These are phyloP conservation scores for Festucalex cinctus DNA, from an alignment of 2,113 vertebrate genomes.

Conservation along the genomic window DNA sequence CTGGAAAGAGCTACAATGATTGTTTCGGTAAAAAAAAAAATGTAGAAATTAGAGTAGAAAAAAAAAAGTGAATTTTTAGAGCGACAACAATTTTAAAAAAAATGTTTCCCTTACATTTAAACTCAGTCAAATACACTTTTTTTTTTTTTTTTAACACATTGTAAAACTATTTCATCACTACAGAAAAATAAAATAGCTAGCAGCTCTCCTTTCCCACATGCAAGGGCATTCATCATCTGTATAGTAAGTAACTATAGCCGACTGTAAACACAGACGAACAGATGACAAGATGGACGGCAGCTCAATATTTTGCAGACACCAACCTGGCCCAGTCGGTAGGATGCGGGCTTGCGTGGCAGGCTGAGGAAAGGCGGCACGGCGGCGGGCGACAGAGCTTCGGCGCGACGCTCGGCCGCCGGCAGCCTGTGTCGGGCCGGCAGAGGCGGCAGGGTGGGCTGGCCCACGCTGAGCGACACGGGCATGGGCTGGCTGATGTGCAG, in stretches of 20 bases:
- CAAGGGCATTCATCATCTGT: too few species aligned
- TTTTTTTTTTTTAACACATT: too few species aligned
- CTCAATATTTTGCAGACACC: conserved; percentile 14
- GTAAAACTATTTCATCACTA: too few species aligned
- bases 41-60: too few species aligned
- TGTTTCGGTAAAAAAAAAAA: too few species aligned
- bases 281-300: background rate
- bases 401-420: conserved; percentile 30
- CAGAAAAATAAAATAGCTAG: too few species aligned
- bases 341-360: conserved; percentile 58
- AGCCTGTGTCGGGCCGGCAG: conserved; percentile 45
- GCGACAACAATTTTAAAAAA: too few species aligned
- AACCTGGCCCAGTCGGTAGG: conserved; percentile 63
- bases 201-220: too few species aligned
- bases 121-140: too few species aligned
- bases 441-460: conserved; percentile 54
- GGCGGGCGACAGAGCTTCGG: conserved; percentile 30
- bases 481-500: conserved; percentile 71
- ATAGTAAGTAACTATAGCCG: background rate
- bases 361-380: conserved; percentile 59
- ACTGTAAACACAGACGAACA: background rate
- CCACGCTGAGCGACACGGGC: conserved; percentile 59
- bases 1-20: too few species aligned
- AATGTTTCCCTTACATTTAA: too few species aligned
- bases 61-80: too few species aligned